phyloP scores from a whole-genome alignment of 1,140 invertebrate species.

The Monochamus saltuarius region DNA sequence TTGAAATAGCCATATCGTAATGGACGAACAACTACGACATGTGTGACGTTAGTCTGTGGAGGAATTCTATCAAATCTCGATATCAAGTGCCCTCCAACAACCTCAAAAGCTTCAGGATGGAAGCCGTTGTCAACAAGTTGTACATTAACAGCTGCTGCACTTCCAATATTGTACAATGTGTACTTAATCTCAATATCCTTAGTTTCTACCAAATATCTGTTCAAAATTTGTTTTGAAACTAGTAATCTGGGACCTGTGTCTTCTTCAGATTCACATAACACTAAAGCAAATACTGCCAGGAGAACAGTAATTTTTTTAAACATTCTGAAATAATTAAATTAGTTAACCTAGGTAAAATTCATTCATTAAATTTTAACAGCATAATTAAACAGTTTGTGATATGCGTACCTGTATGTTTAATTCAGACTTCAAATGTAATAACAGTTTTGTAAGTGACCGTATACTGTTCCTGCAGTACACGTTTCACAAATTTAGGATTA shows the following conservation, averaged over 20 bases:
- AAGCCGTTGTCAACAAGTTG: slow-evolving; percentile 87
- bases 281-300: slow-evolving; percentile 6
- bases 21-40: slow-evolving; percentile 89
- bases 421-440: too few species aligned
- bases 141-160: slow-evolving; percentile 84
- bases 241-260: slow-evolving; percentile 71
- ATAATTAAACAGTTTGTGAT: too few species aligned
- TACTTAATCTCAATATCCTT: slow-evolving; percentile 96
- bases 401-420: too few species aligned
- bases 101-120: slow-evolving; percentile 83
- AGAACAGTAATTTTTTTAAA: background rate
- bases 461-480: too few species aligned
- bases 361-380: too few species aligned
- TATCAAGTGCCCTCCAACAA: slow-evolving; percentile 81
- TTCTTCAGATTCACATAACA: slow-evolving; percentile 57
- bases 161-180: slow-evolving; percentile 82
- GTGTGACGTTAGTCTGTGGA: slow-evolving; percentile 89
- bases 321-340: slow-evolving; percentile 17
- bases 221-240: slow-evolving; percentile 89
- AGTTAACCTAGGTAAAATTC: background rate
- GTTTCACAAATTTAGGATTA: too few species aligned
- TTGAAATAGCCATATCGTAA: slow-evolving; percentile 93
- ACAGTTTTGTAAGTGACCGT: too few species aligned
- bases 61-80: slow-evolving; percentile 86
- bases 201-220: slow-evolving; percentile 97